Evolutionary conservation across 2,797 vertebrate genomes (phyloP), one percentile per base, ranked within the genome.

Genomic region (Helostoma temminkii): DNA sequence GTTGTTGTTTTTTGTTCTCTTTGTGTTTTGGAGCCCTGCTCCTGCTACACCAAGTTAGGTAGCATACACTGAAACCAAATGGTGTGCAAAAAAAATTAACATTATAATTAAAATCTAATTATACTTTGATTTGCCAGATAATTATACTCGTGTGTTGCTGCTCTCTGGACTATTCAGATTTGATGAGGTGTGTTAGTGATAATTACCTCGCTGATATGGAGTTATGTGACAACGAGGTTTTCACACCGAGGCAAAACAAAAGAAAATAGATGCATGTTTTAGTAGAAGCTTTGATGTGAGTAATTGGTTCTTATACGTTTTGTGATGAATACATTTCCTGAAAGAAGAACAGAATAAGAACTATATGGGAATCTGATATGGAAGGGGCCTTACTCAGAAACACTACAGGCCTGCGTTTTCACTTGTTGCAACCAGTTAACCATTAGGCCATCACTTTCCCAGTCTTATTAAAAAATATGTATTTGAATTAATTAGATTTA

Each of bases 91-190:
- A 65, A n/a, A 82, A 90, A 93, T 93, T 92, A 91, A 93, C 90
- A 90, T 91, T 88, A 67, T 83, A 90, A 93, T 93, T 91, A 92
- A 88, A 89, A 93, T 81, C 77, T 80, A 87, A 91, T 93, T 92
- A 89, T 74, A 88, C 80, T 90, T 83, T 89, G 88, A 92, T 92
- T 91, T 84, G 88, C 82, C 79, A 83, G 83, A 87, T 88, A 93
- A 93, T 93, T 91, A 89, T 86, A 86, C 79, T 82, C 59, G 81
- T 79, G 85, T 87, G 90, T 80, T 60, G 73, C 80, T 78, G 86
- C 89, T 93, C 85, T 88, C 83, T 73, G 79, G 75, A 84, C 87
- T 85, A 80, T 88, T 88, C 69, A 50, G 82, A 84, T 89, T 91
- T 92, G 89, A 92, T 92, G 90, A 90, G 86, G 88, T 88, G 83